These are phyloP conservation scores for Turnix velox DNA, from an alignment of 2,113 vertebrate genomes.

Conservation along the genomic window DNA sequence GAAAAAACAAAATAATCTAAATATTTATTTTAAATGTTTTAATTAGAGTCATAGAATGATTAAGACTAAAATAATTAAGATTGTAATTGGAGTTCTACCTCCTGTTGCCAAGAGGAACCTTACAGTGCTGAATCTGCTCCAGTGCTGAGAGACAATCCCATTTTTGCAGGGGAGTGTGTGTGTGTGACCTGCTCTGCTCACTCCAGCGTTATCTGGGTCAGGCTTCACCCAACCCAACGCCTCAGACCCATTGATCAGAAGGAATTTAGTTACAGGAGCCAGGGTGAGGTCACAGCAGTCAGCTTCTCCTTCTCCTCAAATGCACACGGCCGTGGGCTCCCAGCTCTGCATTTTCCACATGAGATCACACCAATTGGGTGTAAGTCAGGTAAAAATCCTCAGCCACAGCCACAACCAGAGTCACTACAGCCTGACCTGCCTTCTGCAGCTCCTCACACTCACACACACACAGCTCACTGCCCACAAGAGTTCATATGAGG, in stretches of 20 bases:
- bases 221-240: not conserved
- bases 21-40: not conserved
- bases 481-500: too few relatives aligned
- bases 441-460: too few relatives aligned
- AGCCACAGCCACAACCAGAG: too few relatives aligned
- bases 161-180: too few relatives aligned
- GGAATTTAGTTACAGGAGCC: not conserved
- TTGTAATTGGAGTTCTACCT: not conserved
- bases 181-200: not conserved
- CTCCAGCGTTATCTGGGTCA: not conserved
- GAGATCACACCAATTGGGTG: too few relatives aligned
- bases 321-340: rapidly evolving
- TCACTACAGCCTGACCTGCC: not conserved
- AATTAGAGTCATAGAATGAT: too few relatives aligned
- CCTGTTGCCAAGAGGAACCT: not conserved
- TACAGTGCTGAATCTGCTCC: not conserved
- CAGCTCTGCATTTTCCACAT: not conserved
- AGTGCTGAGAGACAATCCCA: too few relatives aligned
- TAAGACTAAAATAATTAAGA: not conserved
- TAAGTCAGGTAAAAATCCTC: not conserved
- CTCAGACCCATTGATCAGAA: not conserved
- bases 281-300: not conserved
- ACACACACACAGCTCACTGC: too few relatives aligned
- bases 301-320: not conserved
- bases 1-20: not conserved